Evolutionary conservation across 35 echinoderm and acorn worm genomes (phyloP).

Genomic region (Anneissia japonica): DNA sequence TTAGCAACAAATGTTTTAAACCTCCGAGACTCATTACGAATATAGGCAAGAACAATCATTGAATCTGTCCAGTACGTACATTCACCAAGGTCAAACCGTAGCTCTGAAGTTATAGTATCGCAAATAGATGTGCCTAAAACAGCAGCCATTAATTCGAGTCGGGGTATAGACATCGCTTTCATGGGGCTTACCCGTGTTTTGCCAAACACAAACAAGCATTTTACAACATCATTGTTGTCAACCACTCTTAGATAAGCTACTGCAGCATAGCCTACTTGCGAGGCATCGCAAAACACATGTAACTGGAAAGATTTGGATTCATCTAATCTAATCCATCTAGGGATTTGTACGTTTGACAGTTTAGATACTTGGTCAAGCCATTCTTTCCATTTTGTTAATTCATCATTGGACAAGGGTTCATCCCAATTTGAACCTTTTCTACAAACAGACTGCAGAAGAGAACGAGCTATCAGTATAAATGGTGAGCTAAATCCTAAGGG

Average conservation of each 20-base stretch:
- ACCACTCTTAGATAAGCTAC: constrained; percentile 10
- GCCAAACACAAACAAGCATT: constrained; percentile 37
- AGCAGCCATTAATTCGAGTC: constrained; percentile 29
- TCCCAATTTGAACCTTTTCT: neutral
- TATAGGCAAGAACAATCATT: constrained; percentile 21
- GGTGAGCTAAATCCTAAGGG: neutral
- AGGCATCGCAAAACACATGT: constrained; percentile 43
- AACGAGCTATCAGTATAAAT: neutral
- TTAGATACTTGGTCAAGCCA: neutral
- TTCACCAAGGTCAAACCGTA: neutral
- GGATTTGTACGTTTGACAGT: neutral
- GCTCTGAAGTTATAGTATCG: neutral
- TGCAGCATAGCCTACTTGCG: constrained; percentile 31
- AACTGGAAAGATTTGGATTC: neutral
- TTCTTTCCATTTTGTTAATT: neutral
- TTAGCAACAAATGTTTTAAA: constrained; percentile 44
- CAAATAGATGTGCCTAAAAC: constrained; percentile 6
- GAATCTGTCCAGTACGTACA: constrained; percentile 28
- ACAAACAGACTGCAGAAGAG: neutral
- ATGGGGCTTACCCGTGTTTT: constrained; percentile 10
- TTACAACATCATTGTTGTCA: neutral
- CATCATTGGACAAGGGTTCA: neutral
- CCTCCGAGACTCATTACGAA: neutral
- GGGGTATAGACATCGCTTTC: constrained; percentile 19
- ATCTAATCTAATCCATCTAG: constrained; percentile 20